These are phyloP conservation scores for Leptura quadrifasciata DNA, from an alignment of 2,888 invertebrate species.

Conservation along the genomic window DNA sequence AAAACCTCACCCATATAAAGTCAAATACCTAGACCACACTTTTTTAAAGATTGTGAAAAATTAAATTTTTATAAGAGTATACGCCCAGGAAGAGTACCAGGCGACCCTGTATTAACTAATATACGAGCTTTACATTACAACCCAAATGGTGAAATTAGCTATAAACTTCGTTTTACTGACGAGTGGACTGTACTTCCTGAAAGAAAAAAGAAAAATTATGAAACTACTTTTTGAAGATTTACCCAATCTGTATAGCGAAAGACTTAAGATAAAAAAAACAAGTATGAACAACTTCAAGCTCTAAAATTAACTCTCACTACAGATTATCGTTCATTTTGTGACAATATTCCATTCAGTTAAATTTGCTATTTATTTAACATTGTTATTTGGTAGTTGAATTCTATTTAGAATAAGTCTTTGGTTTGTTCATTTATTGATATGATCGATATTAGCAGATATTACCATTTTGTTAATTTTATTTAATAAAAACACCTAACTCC, in stretches of 20 bases:
- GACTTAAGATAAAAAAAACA: slow-evolving; percentile 30
- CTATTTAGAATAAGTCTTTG: too few species aligned
- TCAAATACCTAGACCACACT: slow-evolving; percentile 41
- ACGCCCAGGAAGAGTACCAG: slow-evolving; percentile 26
- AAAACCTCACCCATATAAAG: slow-evolving; percentile 55
- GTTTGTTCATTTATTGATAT: too few species aligned
- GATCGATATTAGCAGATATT: too few species aligned
- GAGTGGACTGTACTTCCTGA: slow-evolving; percentile 32
- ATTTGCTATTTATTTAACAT: too few species aligned
- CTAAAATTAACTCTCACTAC: slow-evolving; percentile 32
- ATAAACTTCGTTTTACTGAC: slow-evolving; percentile 44
- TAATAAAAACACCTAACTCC: too few species aligned
- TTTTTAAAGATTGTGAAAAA: slow-evolving; percentile 42
- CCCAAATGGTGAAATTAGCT: slow-evolving; percentile 45
- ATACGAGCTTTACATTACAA: slow-evolving; percentile 47
- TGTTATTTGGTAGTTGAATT: too few species aligned
- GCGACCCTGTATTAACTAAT: slow-evolving; percentile 48
- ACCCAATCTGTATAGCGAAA: slow-evolving; percentile 30
- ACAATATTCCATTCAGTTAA: slow-evolving; percentile 21
- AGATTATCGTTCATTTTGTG: slow-evolving; percentile 36
- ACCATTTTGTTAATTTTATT: too few species aligned
- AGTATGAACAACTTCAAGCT: slow-evolving; percentile 30
- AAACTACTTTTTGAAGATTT: slow-evolving; percentile 23
- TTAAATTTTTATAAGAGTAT: slow-evolving; percentile 19
- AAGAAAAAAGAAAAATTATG: slow-evolving; percentile 26